Evolutionary conservation across 2,797 vertebrate genomes (phyloP).

Genomic region (Spinibarbus caldwelli): DNA sequence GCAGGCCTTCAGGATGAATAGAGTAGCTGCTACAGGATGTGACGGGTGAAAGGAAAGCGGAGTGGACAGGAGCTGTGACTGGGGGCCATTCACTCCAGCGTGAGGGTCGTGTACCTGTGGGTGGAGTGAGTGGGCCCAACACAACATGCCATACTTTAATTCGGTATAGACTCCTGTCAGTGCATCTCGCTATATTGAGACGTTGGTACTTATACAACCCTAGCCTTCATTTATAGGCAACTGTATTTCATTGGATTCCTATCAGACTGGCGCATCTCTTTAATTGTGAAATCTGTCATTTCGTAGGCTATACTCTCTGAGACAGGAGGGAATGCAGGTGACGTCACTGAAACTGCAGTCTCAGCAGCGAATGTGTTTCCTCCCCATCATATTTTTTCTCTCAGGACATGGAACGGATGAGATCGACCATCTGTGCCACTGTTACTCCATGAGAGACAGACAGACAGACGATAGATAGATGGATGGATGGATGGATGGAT

Average conservation of each 20-base stretch:
- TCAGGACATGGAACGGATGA: neutral
- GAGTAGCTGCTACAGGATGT: neutral
- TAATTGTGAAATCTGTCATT: neutral
- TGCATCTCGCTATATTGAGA: neutral
- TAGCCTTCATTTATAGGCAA: neutral
- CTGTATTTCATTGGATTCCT: neutral
- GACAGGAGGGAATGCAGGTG: neutral
- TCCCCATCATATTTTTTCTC: neutral
- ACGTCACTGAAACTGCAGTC: neutral
- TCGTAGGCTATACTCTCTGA: neutral
- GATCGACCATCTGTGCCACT: neutral
- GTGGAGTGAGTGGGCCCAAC: neutral
- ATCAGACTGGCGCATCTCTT: neutral
- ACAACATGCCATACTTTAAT: neutral
- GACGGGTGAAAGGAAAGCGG: neutral
- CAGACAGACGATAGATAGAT: no score
- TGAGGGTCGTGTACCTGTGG: conserved; percentile 18
- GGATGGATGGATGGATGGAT: neutral
- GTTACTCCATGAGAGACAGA: neutral
- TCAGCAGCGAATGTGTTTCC: neutral
- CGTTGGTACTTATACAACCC: neutral
- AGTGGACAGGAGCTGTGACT: neutral
- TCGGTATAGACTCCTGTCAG: neutral
- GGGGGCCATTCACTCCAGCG: neutral
- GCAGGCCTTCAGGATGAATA: neutral